phyloP scores from a whole-genome alignment of 1,140 invertebrate species.

The Camponotus vicinus region DNA sequence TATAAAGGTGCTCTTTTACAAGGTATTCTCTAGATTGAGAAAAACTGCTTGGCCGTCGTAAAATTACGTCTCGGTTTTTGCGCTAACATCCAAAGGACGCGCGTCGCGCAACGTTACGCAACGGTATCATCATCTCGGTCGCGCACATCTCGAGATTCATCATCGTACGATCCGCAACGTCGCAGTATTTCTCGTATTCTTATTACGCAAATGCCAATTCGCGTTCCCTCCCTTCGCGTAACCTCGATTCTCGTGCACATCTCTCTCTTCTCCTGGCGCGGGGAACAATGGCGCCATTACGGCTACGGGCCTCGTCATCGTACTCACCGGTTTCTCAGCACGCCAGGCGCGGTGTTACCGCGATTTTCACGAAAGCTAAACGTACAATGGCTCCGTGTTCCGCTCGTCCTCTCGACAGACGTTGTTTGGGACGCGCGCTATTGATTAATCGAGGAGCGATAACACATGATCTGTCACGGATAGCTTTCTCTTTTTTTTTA shows the following conservation, averaged over 20 bases:
- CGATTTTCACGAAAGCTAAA: constrained; percentile 74
- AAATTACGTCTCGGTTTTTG: constrained; percentile 24
- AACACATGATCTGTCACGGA: background rate
- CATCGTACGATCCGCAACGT: constrained; percentile 44
- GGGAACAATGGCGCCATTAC: constrained; percentile 71
- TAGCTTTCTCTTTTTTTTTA: background rate
- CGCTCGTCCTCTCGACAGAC: constrained; percentile 54
- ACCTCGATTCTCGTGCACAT: constrained; percentile 67
- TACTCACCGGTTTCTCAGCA: constrained; percentile 63
- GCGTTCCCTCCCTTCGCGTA: constrained; percentile 54
- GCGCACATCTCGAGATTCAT: constrained; percentile 57
- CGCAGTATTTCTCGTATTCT: constrained; percentile 56
- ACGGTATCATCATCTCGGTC: constrained; percentile 58
- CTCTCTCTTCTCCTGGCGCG: constrained; percentile 62
- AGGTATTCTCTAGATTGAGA: background rate
- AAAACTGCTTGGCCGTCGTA: constrained; percentile 19
- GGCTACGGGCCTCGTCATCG: constrained; percentile 45
- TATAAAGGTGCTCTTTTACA: background rate
- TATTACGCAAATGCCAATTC: constrained; percentile 71
- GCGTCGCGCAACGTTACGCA: constrained; percentile 45
- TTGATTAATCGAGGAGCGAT: constrained; percentile 4
- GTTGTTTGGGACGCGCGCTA: constrained; percentile 51
- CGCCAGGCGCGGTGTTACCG: constrained; percentile 51
- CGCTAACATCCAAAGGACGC: constrained; percentile 45
- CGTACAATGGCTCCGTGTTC: constrained; percentile 24